Conservation (phyloP, 2,797 vertebrate genomes). For the Cynopterus sphinx region DNA sequence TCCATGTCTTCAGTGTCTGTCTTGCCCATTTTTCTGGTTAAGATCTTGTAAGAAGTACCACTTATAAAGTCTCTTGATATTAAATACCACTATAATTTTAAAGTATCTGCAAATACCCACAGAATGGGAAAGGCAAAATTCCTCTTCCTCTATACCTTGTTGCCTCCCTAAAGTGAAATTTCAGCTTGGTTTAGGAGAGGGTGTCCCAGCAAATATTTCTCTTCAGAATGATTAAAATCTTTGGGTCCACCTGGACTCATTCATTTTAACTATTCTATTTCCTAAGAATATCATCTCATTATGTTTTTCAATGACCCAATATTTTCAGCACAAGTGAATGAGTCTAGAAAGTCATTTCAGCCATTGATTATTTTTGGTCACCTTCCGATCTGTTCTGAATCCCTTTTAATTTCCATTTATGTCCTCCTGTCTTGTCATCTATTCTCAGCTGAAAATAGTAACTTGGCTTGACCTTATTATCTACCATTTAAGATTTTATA, state of each 20-base stretch:
- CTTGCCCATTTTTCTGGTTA: background rate
- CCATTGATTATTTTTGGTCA: slow-evolving; percentile 80
- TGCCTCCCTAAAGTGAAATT: slow-evolving; percentile 32
- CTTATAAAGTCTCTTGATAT: background rate
- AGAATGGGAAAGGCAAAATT: background rate
- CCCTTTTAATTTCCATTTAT: slow-evolving; percentile 77
- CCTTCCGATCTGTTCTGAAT: slow-evolving; percentile 77
- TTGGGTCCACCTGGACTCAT: slow-evolving; percentile 62
- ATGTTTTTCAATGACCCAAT: slow-evolving; percentile 80
- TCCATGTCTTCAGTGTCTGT: background rate
- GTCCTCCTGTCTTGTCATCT: slow-evolving; percentile 74
- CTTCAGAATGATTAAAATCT: slow-evolving; percentile 75
- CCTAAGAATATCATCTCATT: slow-evolving; percentile 82
- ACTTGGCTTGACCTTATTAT: slow-evolving; percentile 78
- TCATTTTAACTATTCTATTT: slow-evolving; percentile 80
- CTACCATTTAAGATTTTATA: slow-evolving; percentile 79
- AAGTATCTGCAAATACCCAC: background rate
- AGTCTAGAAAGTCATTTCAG: slow-evolving; percentile 76
- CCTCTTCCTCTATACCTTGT: background rate
- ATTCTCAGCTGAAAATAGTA: slow-evolving; percentile 77
- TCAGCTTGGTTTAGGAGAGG: slow-evolving; percentile 28
- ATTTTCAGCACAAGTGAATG: slow-evolving; percentile 77
- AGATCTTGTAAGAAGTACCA: background rate
- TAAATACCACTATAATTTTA: background rate
- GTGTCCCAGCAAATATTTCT: slow-evolving; percentile 53